phyloP scores from a whole-genome alignment of 2,797 vertebrate genomes.

The Furcifer pardalis region DNA sequence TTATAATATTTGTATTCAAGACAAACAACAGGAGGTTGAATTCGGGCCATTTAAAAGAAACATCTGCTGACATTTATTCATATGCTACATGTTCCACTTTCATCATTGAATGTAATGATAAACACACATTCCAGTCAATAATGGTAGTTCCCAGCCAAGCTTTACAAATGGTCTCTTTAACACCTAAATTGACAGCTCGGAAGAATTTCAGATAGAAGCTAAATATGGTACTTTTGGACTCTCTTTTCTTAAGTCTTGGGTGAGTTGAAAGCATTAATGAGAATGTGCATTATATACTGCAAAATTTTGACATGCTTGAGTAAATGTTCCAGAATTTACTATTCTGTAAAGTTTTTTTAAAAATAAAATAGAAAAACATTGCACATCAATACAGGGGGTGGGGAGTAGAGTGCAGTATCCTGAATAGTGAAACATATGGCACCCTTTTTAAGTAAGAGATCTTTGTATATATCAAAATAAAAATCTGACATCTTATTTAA shows the following conservation, averaged over 20 bases:
- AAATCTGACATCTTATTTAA: slow-evolving; percentile 63
- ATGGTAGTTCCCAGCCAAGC: slow-evolving; percentile 85
- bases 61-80: slow-evolving; percentile 87
- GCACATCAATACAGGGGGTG: neutral
- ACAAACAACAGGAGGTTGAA: slow-evolving; percentile 87
- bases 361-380: slow-evolving; percentile 32
- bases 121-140: slow-evolving; percentile 87
- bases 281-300: slow-evolving; percentile 74
- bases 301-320: slow-evolving; percentile 72
- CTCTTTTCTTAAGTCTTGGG: slow-evolving; percentile 80
- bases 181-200: slow-evolving; percentile 86
- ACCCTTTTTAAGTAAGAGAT: slow-evolving; percentile 56
- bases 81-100: slow-evolving; percentile 85
- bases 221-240: slow-evolving; percentile 86
- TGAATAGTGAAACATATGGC: slow-evolving; percentile 63
- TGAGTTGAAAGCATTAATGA: slow-evolving; percentile 80
- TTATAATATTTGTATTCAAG: slow-evolving; percentile 87
- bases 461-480: slow-evolving; percentile 43
- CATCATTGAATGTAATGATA: slow-evolving; percentile 85
- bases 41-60: slow-evolving; percentile 86
- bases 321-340: slow-evolving; percentile 70
- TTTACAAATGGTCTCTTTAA: slow-evolving; percentile 87
- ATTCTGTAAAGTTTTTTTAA: slow-evolving; percentile 57
- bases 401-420: slow-evolving; percentile 35
- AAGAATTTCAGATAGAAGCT: slow-evolving; percentile 85